Evolutionary conservation across 2,113 vertebrate genomes (phyloP).

Genomic region (Addax nasomaculatus): DNA sequence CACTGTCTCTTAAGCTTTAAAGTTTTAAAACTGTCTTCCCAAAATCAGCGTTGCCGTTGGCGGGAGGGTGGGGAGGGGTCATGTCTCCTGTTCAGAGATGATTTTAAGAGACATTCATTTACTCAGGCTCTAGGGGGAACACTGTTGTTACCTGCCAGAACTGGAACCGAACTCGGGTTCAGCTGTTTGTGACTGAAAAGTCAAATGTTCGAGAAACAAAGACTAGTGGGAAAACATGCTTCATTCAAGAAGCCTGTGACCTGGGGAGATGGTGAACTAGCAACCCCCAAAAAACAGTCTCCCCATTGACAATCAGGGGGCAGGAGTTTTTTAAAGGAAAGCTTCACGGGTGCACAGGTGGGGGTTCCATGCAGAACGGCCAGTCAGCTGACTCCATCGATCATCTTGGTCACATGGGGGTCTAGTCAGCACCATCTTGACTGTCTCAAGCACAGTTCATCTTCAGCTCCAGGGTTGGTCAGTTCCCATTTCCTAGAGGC

Average conservation of each 20-base stretch:
- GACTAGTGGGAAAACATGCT: neutral
- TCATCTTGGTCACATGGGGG: neutral
- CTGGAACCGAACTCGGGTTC: neutral
- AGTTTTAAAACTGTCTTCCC: neutral
- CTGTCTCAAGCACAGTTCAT: neutral
- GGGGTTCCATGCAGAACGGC: neutral
- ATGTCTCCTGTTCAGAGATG: neutral
- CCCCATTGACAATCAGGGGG: neutral
- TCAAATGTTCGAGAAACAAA: neutral
- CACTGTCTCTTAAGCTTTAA: neutral
- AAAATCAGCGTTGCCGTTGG: fast-evolving
- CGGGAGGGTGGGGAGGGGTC: neutral
- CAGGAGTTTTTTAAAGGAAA: neutral
- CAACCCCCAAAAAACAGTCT: no score
- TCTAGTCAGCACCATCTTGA: neutral
- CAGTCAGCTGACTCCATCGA: neutral
- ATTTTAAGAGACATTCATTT: neutral
- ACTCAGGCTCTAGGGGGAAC: no score
- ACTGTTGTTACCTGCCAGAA: neutral
- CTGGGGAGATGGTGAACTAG: neutral
- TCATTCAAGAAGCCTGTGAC: neutral
- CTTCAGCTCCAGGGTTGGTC: neutral
- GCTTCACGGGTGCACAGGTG: neutral
- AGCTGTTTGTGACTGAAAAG: neutral
- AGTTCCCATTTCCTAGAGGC: neutral